phyloP scores from a whole-genome alignment of 2,113 vertebrate species.

The Sarotherodon lohbergeri region DNA sequence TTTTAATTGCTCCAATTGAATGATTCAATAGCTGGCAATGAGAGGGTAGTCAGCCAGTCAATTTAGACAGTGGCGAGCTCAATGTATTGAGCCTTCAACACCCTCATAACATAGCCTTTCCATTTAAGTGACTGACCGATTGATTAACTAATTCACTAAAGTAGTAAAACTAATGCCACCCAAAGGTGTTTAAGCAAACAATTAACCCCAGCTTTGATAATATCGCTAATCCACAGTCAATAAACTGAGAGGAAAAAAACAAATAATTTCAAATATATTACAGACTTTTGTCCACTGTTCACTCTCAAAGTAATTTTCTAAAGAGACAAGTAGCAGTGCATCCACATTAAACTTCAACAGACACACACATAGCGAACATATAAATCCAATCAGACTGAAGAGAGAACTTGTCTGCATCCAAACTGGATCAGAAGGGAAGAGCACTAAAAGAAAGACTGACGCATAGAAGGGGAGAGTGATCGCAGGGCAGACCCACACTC shows the following conservation, averaged over 20 bases:
- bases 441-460: slow-evolving; percentile 48
- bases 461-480: slow-evolving; percentile 40
- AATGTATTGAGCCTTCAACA: slow-evolving; percentile 43
- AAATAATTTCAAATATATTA: neutral
- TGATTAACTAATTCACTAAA: slow-evolving; percentile 25
- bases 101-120: slow-evolving; percentile 4
- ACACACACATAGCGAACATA: neutral
- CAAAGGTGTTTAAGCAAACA: neutral
- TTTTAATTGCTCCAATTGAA: slow-evolving; percentile 70
- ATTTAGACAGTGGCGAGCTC: slow-evolving; percentile 30
- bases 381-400: slow-evolving; percentile 57
- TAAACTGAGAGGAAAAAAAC: neutral
- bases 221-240: neutral
- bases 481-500: slow-evolving; percentile 38
- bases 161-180: neutral
- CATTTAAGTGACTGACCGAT: slow-evolving; percentile 32
- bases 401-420: slow-evolving; percentile 53
- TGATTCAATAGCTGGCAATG: slow-evolving; percentile 60
- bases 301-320: slow-evolving; percentile 14
- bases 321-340: slow-evolving; percentile 7
- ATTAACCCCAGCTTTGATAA: neutral
- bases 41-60: slow-evolving; percentile 10
- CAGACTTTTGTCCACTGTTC: slow-evolving; percentile 8
- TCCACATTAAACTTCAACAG: slow-evolving; percentile 7
- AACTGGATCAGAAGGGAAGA: slow-evolving; percentile 57